phyloP scores from a whole-genome alignment of 2,888 invertebrate genomes.

The Dione vanillae region DNA sequence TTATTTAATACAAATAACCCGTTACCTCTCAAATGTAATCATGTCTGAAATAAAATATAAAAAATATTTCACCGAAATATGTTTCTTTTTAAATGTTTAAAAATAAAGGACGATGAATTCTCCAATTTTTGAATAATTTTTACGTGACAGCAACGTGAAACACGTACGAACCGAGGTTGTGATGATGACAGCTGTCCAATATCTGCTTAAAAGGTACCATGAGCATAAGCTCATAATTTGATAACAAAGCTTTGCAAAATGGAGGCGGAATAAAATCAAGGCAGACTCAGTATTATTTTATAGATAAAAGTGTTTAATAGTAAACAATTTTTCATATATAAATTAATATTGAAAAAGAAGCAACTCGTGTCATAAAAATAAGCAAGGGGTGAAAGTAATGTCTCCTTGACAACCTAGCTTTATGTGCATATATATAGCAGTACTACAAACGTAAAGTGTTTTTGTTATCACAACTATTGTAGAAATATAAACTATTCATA shows the following conservation, averaged over 20 bases:
- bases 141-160: not conserved
- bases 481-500: too few species aligned
- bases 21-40: not conserved
- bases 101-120: not conserved
- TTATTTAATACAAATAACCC: not conserved
- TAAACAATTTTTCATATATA: not conserved
- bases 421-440: too few species aligned
- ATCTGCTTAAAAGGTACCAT: not conserved
- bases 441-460: too few species aligned
- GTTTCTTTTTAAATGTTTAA: not conserved
- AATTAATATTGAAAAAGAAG: too few species aligned
- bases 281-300: not conserved
- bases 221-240: not conserved
- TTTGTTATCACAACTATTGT: too few species aligned
- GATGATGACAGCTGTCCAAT: slow-evolving; percentile 7
- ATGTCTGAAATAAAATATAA: not conserved
- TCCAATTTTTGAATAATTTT: not conserved
- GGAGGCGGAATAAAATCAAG: not conserved
- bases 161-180: slow-evolving; percentile 6
- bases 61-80: not conserved
- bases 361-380: too few species aligned
- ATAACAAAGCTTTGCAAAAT: not conserved
- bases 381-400: too few species aligned
- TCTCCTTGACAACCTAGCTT: too few species aligned
- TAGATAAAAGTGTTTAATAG: not conserved